Percentiles rank a stretch among this genome's conserved stretches.
Conservation (phyloP, 2,113 vertebrate genomes). For the Hippocampus guttulatus region DNA sequence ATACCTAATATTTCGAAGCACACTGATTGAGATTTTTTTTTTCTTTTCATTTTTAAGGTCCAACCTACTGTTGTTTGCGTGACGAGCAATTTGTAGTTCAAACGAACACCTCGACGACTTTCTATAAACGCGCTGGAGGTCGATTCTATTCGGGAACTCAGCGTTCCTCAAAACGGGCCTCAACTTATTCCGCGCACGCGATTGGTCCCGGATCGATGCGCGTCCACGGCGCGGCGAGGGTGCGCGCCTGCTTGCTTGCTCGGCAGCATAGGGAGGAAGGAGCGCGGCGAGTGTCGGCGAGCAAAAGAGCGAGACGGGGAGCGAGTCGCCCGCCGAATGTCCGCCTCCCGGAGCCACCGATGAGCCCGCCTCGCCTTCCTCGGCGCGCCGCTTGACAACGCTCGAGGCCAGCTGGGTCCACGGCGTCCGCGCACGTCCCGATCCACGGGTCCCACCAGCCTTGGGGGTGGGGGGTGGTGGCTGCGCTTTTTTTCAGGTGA, state of each 20-base stretch:
- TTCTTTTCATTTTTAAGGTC: not conserved
- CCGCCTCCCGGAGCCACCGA: constrained; percentile 53
- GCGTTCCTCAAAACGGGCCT: constrained; percentile 32
- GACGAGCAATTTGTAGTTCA: not conserved
- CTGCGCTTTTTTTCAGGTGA: constrained; percentile 60
- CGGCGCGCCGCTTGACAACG: constrained; percentile 68
- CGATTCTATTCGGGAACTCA: not conserved
- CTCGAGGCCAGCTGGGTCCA: not conserved
- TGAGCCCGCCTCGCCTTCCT: constrained; percentile 68
- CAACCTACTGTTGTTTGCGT: not conserved
- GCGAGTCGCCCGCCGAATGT: constrained; percentile 64
- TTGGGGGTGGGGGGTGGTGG: not conserved
- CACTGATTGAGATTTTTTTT: too few species aligned
- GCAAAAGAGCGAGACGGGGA: constrained; percentile 38
- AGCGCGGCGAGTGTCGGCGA: constrained; percentile 5
- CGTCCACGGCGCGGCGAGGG: constrained; percentile 55
- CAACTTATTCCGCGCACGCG: constrained; percentile 60
- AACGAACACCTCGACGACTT: not conserved
- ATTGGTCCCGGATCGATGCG: constrained; percentile 68
- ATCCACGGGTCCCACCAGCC: constrained; percentile 46
- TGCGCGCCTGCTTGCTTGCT: constrained; percentile 57
- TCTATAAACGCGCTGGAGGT: not conserved
- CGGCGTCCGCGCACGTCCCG: constrained; percentile 13
- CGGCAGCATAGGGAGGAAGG: constrained; percentile 56
- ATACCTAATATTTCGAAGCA: too few species aligned